Conservation (phyloP, 2,113 vertebrate species). For the Marcusenius ussheri region DNA sequence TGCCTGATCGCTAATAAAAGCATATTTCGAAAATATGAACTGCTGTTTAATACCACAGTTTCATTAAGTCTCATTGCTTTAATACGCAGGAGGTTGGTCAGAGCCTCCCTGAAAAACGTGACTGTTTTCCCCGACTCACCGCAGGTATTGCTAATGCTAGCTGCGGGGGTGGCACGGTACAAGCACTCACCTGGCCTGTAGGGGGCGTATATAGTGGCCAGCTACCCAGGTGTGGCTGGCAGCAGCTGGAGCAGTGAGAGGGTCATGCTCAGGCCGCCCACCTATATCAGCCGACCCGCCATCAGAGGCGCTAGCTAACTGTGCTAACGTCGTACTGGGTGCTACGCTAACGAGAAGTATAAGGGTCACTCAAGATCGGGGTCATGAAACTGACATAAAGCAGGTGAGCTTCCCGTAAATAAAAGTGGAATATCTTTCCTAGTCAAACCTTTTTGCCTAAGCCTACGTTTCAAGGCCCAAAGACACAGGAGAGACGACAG, state of each 20-base stretch:
- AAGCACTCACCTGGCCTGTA: neutral
- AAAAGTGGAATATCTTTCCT: neutral
- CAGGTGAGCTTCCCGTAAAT: neutral
- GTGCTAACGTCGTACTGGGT: neutral
- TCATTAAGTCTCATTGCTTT: conserved; percentile 44
- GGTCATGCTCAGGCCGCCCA: neutral
- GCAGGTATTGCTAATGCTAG: neutral
- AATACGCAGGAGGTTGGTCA: conserved; percentile 20
- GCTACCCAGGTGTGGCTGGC: neutral
- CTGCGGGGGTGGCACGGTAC: neutral
- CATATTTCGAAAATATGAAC: conserved; percentile 10
- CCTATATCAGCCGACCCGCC: neutral
- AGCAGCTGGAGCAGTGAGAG: neutral
- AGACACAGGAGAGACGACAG: neutral
- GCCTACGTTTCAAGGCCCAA: neutral
- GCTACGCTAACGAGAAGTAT: neutral
- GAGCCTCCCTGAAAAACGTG: neutral
- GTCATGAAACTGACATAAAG: neutral
- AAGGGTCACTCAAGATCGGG: neutral
- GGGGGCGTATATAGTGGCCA: neutral
- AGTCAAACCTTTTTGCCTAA: neutral
- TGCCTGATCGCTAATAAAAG: neutral
- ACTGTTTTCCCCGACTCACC: too few relatives aligned
- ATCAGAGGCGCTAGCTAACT: neutral
- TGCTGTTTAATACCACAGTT: conserved; percentile 39